A percentile compares a stretch with the other conserved stretches of the same genome.
phyloP scores from a whole-genome alignment of 53 echinoderm and acorn worm genomes.

The Astropecten irregularis region DNA sequence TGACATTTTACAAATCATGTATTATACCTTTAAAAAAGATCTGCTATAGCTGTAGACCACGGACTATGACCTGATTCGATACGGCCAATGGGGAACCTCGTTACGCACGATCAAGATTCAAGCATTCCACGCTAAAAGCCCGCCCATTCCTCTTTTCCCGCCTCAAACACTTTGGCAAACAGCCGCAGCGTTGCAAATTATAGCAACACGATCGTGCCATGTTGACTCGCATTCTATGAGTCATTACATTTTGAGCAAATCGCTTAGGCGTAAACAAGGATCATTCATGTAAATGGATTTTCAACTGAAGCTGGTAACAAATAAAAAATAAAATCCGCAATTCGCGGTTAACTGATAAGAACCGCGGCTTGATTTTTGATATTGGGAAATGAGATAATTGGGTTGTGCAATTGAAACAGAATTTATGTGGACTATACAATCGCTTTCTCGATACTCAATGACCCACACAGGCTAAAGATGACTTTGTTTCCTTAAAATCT shows the following conservation, averaged over 20 bases:
- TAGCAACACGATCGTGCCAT: not conserved
- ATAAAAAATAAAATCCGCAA: no score
- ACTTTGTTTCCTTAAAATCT: no score
- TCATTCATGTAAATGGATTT: constrained; percentile 40
- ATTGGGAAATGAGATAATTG: constrained; percentile 6
- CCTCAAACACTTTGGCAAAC: not conserved
- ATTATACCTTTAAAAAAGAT: no score
- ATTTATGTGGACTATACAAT: no score
- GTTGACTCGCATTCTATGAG: constrained; percentile 22
- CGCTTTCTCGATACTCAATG: no score
- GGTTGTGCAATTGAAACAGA: no score
- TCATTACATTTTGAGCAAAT: constrained; percentile 5
- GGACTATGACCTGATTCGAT: constrained; percentile 15
- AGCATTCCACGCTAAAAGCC: constrained; percentile 44
- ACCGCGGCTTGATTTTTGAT: not conserved
- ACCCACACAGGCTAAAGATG: no score
- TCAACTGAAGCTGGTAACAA: not conserved
- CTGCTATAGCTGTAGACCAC: no score
- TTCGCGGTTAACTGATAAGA: not conserved
- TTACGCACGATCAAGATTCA: constrained; percentile 41
- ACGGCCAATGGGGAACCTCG: not conserved
- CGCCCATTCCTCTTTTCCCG: not conserved
- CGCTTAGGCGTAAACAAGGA: not conserved
- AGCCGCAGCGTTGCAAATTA: not conserved
- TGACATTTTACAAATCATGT: no score